phyloP scores from a whole-genome alignment of 2,888 invertebrate species.

The Phortica okadai region DNA sequence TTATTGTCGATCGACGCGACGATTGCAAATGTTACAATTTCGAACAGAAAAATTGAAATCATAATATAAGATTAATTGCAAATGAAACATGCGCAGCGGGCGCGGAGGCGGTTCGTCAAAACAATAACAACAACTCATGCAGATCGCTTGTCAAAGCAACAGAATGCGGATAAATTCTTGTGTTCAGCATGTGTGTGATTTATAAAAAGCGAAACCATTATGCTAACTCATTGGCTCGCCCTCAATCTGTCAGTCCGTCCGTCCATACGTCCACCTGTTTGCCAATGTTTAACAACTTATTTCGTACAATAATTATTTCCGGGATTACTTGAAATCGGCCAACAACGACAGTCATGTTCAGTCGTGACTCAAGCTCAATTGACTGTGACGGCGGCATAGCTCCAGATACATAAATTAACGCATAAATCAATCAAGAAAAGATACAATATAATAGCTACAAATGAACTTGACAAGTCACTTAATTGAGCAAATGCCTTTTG shows the following conservation, averaged over 20 bases:
- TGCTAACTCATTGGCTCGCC: slow-evolving; percentile 38
- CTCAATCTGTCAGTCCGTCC: slow-evolving; percentile 3
- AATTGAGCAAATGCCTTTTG: slow-evolving; percentile 33
- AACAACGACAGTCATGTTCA: not conserved
- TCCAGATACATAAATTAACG: slow-evolving; percentile 31
- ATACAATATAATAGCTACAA: slow-evolving; percentile 44
- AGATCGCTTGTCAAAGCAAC: slow-evolving; percentile 18
- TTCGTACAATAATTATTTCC: slow-evolving; percentile 49
- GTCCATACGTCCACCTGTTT: slow-evolving; percentile 40
- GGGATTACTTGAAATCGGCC: slow-evolving; percentile 52
- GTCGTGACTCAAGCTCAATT: slow-evolving; percentile 38
- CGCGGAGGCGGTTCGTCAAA: slow-evolving; percentile 19
- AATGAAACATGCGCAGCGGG: slow-evolving; percentile 35
- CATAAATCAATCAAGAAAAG: slow-evolving; percentile 57
- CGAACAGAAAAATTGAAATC: not conserved
- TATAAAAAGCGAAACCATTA: slow-evolving; percentile 26
- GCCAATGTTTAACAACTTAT: too few relatives aligned
- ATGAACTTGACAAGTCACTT: slow-evolving; percentile 44
- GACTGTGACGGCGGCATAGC: slow-evolving; percentile 46
- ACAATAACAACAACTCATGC: slow-evolving; percentile 15
- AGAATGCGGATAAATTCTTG: slow-evolving; percentile 5
- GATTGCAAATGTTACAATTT: slow-evolving; percentile 45
- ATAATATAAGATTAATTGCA: slow-evolving; percentile 21
- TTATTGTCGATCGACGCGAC: slow-evolving; percentile 44
- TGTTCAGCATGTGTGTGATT: slow-evolving; percentile 37